Evolutionary conservation across 2,797 vertebrate species (phyloP), one percentile per base, ranked within the genome.

Genomic region (Protonibea diacanthus): DNA sequence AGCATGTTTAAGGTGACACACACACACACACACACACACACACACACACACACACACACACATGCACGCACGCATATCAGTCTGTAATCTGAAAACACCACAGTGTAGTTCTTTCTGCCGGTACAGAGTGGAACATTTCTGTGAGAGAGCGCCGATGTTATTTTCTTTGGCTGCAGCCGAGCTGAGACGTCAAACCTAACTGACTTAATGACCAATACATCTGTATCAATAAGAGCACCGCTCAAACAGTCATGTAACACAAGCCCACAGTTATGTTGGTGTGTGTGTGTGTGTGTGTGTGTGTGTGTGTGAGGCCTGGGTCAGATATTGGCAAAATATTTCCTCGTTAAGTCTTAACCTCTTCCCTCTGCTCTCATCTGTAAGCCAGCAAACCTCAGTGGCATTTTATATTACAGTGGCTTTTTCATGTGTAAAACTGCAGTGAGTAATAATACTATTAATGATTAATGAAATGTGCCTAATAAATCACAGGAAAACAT

Each of bases 201-300:
- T 84, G 93, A 88, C 91, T 91, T 95, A 95, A 95, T 93, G 94
- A 90, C 89, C 91, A 91, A 93, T 91, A 90, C 93, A 93, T 92
- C 93, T 92, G 92, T 92, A 93, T 93, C 93, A 93, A 93, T 93
- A 93, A 61, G 78, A 73, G 86, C 52, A 11, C 57, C 17, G 67
- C 91, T 89, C 77, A 89, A 86, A 90, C 79, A 84, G 63, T 85
- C 79, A 5, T 86, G 90, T 89, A 91, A 91, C 90, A 90, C 85
- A 90, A 92, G 81, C 88, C 88, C 76, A 80, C 88, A 81, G 80
- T 80, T 89, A 74, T 87, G 74, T 72, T 44, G 15, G 47, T 64
- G 61, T 67, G 76, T 59, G 81, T 60, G 65, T 61, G 61, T n/a
- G 25, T 27, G 47, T 64, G 61, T 67, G 76, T 59, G 81, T 60